phyloP scores from a whole-genome alignment of 2,797 vertebrate genomes.

The Platyrinchus mystaceus region DNA sequence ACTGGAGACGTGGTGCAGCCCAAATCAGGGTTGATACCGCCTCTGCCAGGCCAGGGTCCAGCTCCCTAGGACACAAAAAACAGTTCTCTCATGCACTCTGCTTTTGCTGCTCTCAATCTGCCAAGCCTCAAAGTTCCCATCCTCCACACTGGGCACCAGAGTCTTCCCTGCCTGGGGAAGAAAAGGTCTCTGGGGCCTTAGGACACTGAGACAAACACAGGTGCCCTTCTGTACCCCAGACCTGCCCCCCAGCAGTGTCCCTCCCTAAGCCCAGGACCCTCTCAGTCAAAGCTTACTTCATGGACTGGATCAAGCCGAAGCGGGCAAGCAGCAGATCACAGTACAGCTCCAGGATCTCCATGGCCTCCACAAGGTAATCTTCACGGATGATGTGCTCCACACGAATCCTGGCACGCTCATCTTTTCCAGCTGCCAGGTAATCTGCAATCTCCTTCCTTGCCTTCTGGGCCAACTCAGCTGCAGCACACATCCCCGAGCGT shows the following conservation, averaged over 20 bases:
- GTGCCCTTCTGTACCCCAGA: neutral
- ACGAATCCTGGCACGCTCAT: conserved; percentile 94
- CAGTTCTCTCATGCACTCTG: neutral
- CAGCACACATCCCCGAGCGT: neutral
- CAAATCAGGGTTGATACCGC: conserved; percentile 96
- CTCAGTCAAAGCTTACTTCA: conserved; percentile 84
- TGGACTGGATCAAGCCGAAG: conserved; percentile 95
- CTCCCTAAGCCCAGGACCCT: neutral
- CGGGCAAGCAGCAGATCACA: conserved; percentile 93
- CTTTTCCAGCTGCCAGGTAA: conserved; percentile 92
- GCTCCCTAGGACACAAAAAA: conserved; percentile 78
- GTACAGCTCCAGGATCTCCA: conserved; percentile 98
- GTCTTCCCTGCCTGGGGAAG: neutral
- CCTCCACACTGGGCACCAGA: neutral
- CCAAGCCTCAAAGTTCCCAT: neutral
- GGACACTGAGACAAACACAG: neutral
- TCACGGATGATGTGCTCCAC: conserved; percentile 99
- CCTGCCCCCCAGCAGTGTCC: neutral
- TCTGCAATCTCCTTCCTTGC: conserved; percentile 98
- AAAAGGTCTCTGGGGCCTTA: neutral
- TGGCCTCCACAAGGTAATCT: conserved; percentile 98
- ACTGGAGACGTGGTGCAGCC: conserved; percentile 94
- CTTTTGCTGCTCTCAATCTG: neutral
- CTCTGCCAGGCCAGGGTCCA: conserved; percentile 94
- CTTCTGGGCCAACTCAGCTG: conserved; percentile 96